A percentile compares a stretch with the other conserved stretches of the same genome.
Conservation (phyloP, 2,888 invertebrate genomes). For the Latrodectus elegans region DNA sequence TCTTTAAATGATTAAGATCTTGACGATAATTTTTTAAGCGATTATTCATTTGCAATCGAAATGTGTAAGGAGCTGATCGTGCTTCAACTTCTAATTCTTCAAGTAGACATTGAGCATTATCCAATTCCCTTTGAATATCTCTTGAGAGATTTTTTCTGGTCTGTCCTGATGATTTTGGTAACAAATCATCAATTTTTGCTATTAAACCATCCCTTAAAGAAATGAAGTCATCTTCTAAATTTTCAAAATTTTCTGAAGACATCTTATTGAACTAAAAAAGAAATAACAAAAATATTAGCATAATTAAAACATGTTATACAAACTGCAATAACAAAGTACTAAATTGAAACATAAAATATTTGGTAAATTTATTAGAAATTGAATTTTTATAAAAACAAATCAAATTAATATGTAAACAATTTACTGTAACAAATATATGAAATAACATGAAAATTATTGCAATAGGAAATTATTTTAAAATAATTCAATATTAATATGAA, state of each 20-base stretch:
- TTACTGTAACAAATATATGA: too few species aligned
- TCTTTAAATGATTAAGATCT: slow-evolving; percentile 40
- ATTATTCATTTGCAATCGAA: slow-evolving; percentile 73
- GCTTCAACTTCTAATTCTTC: slow-evolving; percentile 76
- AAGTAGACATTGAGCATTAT: slow-evolving; percentile 72
- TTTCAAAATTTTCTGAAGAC: slow-evolving; percentile 75
- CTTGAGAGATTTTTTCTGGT: slow-evolving; percentile 72
- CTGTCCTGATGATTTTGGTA: slow-evolving; percentile 72
- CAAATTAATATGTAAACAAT: too few species aligned
- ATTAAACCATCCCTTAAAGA: slow-evolving; percentile 72
- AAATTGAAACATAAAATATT: too few species aligned
- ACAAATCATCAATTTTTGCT: slow-evolving; percentile 71
- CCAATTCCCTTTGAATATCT: slow-evolving; percentile 72
- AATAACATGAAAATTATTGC: too few species aligned
- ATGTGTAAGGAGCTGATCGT: slow-evolving; percentile 73
- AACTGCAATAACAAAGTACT: too few species aligned
- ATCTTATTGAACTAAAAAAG: slow-evolving; percentile 36
- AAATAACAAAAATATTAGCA: neutral
- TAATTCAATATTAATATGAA: too few species aligned
- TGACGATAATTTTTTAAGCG: slow-evolving; percentile 55
- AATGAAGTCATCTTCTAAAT: slow-evolving; percentile 74
- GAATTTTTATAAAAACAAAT: too few species aligned
- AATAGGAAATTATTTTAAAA: too few species aligned
- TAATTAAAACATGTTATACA: too few species aligned
- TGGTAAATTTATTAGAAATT: too few species aligned